Evolutionary conservation across 2,113 vertebrate species (phyloP).

Genomic region (Prinia subflava): DNA sequence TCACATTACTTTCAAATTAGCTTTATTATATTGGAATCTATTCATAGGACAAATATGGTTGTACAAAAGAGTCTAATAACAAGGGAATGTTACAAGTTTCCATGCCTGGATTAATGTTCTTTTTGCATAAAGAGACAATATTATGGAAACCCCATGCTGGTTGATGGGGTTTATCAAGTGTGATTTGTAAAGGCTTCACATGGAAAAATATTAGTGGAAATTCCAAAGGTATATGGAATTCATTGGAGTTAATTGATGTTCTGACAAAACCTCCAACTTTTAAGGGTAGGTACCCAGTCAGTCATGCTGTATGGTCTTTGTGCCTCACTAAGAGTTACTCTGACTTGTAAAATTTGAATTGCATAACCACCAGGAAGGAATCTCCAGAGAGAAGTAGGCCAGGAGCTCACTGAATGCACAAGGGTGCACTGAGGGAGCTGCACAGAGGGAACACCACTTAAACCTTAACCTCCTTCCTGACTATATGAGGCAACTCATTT

Average conservation of each 20-base stretch:
- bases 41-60: not conserved
- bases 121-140: not conserved
- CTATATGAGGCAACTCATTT: not conserved
- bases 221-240: not conserved
- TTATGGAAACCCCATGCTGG: not conserved
- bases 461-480: not conserved
- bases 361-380: not conserved
- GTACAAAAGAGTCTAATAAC: not conserved
- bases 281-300: not conserved
- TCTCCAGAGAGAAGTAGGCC: not conserved
- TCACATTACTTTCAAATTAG: not conserved
- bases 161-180: not conserved
- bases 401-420: not conserved
- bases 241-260: not conserved
- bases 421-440: not conserved
- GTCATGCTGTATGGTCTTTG: not conserved
- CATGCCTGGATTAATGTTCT: not conserved
- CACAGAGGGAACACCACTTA: not conserved
- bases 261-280: not conserved
- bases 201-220: not conserved
- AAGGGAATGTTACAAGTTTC: not conserved
- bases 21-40: not conserved
- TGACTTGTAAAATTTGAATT: not conserved
- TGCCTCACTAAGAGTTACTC: not conserved
- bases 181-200: not conserved